A percentile compares a stretch with the other conserved stretches of the same genome.
These are phyloP conservation scores for Plectropomus leopardus DNA, from an alignment of 2,113 vertebrate genomes.

Conservation along the genomic window DNA sequence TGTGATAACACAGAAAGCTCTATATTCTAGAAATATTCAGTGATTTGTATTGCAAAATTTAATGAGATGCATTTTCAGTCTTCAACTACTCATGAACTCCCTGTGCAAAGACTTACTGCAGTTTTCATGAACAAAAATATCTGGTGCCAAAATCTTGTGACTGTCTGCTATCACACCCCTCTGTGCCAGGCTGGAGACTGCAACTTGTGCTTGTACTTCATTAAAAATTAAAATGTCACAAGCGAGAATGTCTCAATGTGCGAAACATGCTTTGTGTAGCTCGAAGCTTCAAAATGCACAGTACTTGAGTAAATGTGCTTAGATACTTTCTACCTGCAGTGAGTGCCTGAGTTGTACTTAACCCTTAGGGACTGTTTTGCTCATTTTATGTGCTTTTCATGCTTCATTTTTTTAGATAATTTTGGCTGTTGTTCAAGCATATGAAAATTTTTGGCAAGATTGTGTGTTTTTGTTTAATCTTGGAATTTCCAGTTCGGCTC, in stretches of 20 bases:
- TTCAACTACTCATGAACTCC: background rate
- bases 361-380: too few relatives aligned
- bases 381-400: too few relatives aligned
- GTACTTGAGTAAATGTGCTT: too few relatives aligned
- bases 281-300: background rate
- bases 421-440: too few relatives aligned
- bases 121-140: too few relatives aligned
- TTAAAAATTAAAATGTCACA: background rate
- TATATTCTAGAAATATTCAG: background rate
- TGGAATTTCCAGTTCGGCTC: too few relatives aligned
- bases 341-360: too few relatives aligned
- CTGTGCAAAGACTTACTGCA: background rate
- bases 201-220: background rate
- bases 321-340: too few relatives aligned
- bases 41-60: background rate
- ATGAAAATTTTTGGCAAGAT: too few relatives aligned
- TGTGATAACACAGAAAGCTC: background rate
- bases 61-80: constrained; percentile 6
- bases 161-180: fast-evolving
- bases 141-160: background rate
- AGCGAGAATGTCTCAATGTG: background rate
- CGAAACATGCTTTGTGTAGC: background rate
- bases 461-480: too few relatives aligned
- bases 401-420: too few relatives aligned
- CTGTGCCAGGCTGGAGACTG: background rate